These are phyloP conservation scores for Betta splendens DNA, from an alignment of 2,797 vertebrate genomes.

Conservation along the genomic window DNA sequence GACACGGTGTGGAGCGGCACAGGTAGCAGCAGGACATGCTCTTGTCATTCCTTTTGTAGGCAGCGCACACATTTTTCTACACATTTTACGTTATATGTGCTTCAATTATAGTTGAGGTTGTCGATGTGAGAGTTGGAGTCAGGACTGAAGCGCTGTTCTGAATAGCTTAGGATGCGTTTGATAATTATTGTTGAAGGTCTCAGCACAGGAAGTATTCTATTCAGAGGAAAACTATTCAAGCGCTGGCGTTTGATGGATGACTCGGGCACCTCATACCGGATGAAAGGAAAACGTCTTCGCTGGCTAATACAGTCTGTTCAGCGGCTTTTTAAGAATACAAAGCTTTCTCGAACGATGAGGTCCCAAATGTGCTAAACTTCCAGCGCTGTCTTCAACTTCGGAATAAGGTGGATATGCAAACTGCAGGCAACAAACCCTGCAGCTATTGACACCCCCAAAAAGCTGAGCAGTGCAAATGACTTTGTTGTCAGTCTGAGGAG, in stretches of 20 bases:
- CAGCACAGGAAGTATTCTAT: neutral
- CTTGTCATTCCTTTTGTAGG: neutral
- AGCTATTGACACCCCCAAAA: slow-evolving; percentile 53
- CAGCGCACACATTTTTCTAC: neutral
- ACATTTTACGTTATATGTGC: neutral
- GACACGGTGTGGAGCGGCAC: neutral
- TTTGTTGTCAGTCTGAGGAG: slow-evolving; percentile 40
- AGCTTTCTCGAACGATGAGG: neutral
- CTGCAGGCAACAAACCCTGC: slow-evolving; percentile 29
- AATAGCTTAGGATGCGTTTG: slow-evolving; percentile 2
- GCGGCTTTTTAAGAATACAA: slow-evolving; percentile 4
- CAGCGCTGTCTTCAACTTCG: slow-evolving; percentile 6
- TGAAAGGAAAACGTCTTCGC: neutral
- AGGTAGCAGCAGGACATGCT: neutral
- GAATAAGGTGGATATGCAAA: slow-evolving; percentile 42
- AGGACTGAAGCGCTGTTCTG: slow-evolving; percentile 1
- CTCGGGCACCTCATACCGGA: slow-evolving; percentile 2
- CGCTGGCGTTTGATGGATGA: slow-evolving; percentile 1
- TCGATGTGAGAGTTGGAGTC: slow-evolving; percentile 2
- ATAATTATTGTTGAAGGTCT: slow-evolving; percentile 28
- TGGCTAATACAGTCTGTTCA: neutral
- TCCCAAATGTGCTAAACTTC: slow-evolving; percentile 12
- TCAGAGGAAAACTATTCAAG: slow-evolving; percentile 2
- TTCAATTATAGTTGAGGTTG: slow-evolving; percentile 3
- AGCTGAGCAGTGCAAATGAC: slow-evolving; percentile 50